phyloP scores from a whole-genome alignment of 2,113 vertebrate genomes.

The Entosphenus tridentatus region DNA sequence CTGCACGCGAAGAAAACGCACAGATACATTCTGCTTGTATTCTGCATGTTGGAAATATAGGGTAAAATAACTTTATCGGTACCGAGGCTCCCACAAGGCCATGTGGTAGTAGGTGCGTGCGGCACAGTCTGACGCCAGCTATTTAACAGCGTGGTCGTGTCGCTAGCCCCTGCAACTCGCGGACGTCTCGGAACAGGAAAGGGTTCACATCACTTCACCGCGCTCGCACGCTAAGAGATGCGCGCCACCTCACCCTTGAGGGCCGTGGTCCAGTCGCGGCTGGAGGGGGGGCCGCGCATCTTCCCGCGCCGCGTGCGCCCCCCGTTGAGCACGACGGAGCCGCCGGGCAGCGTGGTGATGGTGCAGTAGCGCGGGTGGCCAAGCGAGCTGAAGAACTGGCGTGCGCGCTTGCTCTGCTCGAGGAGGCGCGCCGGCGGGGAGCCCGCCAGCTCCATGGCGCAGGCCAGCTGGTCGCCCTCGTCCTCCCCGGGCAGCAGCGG shows the following conservation, averaged over 20 bases:
- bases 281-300: slow-evolving; percentile 55
- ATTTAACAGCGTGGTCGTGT: too few relatives aligned
- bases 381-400: slow-evolving; percentile 95
- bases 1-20: too few relatives aligned
- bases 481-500: slow-evolving; percentile 86
- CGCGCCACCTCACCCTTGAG: slow-evolving; percentile 36
- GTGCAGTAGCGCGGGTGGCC: slow-evolving; percentile 88
- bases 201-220: too few relatives aligned
- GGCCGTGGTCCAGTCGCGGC: slow-evolving; percentile 62
- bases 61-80: too few relatives aligned
- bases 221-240: too few relatives aligned
- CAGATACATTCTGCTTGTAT: too few relatives aligned
- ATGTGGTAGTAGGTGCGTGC: too few relatives aligned
- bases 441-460: slow-evolving; percentile 81
- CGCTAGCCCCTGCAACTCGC: too few relatives aligned
- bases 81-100: too few relatives aligned
- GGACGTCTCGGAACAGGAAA: too few relatives aligned
- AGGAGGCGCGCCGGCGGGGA: slow-evolving; percentile 77
- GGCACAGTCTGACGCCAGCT: too few relatives aligned
- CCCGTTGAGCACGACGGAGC: slow-evolving; percentile 49
- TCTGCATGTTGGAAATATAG: too few relatives aligned
- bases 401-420: slow-evolving; percentile 73
- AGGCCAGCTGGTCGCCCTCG: slow-evolving; percentile 86
- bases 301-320: slow-evolving; percentile 85
- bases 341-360: slow-evolving; percentile 58